These are phyloP conservation scores for Idaea dimidiata DNA, from an alignment of 2,888 invertebrate genomes.

Conservation along the genomic window DNA sequence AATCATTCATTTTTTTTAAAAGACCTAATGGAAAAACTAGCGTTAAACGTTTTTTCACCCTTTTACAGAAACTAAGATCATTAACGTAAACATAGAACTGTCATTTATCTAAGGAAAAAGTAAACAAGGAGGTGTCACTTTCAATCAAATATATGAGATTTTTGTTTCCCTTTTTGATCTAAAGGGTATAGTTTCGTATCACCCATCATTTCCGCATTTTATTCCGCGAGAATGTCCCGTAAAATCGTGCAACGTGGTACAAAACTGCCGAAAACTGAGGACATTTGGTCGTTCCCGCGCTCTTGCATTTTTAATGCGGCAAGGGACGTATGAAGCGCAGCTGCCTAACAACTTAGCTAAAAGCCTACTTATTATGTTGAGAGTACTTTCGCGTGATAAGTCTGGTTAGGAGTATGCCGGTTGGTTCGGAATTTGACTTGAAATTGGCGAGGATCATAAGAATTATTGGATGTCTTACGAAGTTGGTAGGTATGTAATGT, in stretches of 20 bases:
- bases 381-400: neutral
- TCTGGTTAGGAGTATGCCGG: neutral
- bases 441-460: neutral
- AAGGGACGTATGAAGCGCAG: slow-evolving; percentile 2
- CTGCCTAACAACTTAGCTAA: slow-evolving; percentile 7
- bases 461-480: neutral
- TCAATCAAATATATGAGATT: too few species aligned
- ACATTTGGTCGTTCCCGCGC: slow-evolving; percentile 34
- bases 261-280: slow-evolving; percentile 27
- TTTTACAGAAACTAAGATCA: too few species aligned
- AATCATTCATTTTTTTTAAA: neutral
- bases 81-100: too few species aligned
- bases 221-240: slow-evolving; percentile 27
- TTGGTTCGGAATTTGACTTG: neutral
- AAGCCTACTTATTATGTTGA: slow-evolving; percentile 8
- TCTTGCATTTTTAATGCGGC: slow-evolving; percentile 34
- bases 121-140: too few species aligned
- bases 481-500: neutral
- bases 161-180: too few species aligned
- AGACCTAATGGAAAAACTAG: too few species aligned
- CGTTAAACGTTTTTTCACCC: too few species aligned
- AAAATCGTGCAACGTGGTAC: slow-evolving; percentile 25
- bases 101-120: too few species aligned
- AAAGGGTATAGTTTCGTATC: neutral
- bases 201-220: neutral